phyloP scores from a whole-genome alignment of 2,888 invertebrate species.

The Metopia argyrocephala region DNA sequence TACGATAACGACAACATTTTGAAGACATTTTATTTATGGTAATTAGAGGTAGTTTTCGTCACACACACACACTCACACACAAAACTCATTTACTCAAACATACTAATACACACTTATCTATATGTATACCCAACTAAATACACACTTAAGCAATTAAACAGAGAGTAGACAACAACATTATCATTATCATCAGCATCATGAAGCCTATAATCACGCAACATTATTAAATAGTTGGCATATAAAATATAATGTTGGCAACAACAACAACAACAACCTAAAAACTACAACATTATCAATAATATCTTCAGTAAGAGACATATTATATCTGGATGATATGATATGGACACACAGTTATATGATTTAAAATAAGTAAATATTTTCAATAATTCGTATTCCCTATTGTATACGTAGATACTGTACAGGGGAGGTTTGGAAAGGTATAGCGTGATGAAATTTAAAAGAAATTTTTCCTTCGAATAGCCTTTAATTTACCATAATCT shows the following conservation, averaged over 20 bases:
- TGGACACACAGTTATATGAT: too few relatives aligned
- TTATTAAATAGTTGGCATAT: background rate
- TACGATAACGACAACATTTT: too few relatives aligned
- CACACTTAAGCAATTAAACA: background rate
- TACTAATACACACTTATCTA: background rate
- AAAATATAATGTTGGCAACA: background rate
- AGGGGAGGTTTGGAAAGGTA: too few relatives aligned
- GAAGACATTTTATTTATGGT: constrained; percentile 21
- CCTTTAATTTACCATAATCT: too few relatives aligned
- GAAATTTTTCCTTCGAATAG: too few relatives aligned
- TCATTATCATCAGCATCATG: too few relatives aligned
- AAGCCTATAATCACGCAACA: background rate
- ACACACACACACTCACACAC: background rate
- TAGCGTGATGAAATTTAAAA: too few relatives aligned
- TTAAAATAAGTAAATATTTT: too few relatives aligned
- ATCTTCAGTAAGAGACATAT: background rate
- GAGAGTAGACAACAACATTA: background rate
- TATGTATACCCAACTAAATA: background rate
- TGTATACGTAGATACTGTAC: too few relatives aligned
- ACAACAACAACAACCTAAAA: background rate
- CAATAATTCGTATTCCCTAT: too few relatives aligned
- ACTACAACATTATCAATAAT: background rate
- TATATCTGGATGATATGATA: too few relatives aligned
- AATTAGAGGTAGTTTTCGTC: constrained; percentile 21
- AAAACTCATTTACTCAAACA: background rate